Evolutionary conservation across 2,797 vertebrate genomes (phyloP).

Genomic region (Valencia hispanica): DNA sequence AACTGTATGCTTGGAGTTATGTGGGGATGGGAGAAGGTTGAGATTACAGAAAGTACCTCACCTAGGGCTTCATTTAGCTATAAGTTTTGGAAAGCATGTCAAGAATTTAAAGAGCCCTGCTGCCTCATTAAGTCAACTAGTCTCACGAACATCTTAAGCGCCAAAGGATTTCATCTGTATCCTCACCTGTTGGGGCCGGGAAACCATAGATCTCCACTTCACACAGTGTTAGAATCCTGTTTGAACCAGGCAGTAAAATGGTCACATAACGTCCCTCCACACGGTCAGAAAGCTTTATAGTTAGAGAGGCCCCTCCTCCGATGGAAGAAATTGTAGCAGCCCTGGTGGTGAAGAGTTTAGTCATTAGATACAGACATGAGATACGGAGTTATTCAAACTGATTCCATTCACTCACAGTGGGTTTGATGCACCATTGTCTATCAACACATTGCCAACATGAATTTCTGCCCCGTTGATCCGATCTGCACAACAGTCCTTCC

Average conservation of each 20-base stretch:
- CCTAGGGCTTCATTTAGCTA: no score
- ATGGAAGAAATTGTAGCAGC: background rate
- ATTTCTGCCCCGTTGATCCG: constrained; percentile 49
- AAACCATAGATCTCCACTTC: constrained; percentile 58
- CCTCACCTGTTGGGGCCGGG: constrained; percentile 43
- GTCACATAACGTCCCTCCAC: constrained; percentile 50
- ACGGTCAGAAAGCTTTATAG: background rate
- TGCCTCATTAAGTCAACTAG: no score
- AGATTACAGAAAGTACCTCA: no score
- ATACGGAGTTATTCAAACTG: no score
- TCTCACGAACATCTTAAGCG: no score
- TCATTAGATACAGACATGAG: background rate
- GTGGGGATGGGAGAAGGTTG: no score
- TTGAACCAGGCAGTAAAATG: constrained; percentile 4
- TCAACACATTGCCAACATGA: constrained; percentile 50
- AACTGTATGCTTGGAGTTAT: no score
- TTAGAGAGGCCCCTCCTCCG: background rate
- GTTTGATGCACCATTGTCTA: constrained; percentile 28
- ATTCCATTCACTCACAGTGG: constrained; percentile 41
- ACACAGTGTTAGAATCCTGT: constrained; percentile 10
- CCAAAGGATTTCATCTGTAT: no score
- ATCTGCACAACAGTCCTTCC: constrained; percentile 24
- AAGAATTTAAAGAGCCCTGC: no score
- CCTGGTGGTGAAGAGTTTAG: background rate
- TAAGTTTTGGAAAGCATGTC: no score